Conservation (phyloP, 2,797 vertebrate species). For the Sparidentex hasta region DNA sequence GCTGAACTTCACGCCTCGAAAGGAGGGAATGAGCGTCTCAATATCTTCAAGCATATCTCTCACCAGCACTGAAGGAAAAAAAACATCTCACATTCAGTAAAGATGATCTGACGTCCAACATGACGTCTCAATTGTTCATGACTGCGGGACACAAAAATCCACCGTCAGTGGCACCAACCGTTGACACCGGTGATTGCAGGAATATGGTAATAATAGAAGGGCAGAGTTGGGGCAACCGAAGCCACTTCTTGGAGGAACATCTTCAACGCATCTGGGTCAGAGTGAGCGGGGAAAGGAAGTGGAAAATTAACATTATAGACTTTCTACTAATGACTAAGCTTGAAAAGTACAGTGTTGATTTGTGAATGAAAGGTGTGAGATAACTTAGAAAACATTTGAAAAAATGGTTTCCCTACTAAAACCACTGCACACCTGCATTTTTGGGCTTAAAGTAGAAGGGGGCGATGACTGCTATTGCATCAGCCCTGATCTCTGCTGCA, state of each 20-base stretch:
- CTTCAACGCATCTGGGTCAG: constrained; percentile 83
- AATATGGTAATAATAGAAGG: constrained; percentile 97
- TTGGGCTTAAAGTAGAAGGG: constrained; percentile 93
- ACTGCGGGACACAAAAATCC: constrained; percentile 3
- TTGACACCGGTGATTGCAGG: constrained; percentile 90
- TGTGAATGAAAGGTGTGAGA: not conserved
- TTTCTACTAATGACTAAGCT: not conserved
- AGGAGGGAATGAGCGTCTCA: constrained; percentile 89
- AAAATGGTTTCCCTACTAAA: not conserved
- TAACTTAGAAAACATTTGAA: not conserved
- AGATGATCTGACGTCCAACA: not conserved
- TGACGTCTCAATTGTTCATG: not conserved
- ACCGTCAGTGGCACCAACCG: constrained; percentile 82
- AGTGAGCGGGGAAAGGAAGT: constrained; percentile 21
- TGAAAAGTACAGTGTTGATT: not conserved
- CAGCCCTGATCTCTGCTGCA: constrained; percentile 86
- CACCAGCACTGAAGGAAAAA: constrained; percentile 83
- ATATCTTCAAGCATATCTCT: constrained; percentile 90
- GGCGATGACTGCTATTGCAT: constrained; percentile 91
- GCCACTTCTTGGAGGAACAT: constrained; percentile 90
- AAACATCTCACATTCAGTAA: not conserved
- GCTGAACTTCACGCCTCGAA: constrained; percentile 94
- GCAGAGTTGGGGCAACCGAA: constrained; percentile 86
- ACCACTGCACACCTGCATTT: constrained; percentile 83
- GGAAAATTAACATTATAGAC: not conserved